Conservation (phyloP, 2,888 invertebrate genomes). For the Bombyx huttoni region DNA sequence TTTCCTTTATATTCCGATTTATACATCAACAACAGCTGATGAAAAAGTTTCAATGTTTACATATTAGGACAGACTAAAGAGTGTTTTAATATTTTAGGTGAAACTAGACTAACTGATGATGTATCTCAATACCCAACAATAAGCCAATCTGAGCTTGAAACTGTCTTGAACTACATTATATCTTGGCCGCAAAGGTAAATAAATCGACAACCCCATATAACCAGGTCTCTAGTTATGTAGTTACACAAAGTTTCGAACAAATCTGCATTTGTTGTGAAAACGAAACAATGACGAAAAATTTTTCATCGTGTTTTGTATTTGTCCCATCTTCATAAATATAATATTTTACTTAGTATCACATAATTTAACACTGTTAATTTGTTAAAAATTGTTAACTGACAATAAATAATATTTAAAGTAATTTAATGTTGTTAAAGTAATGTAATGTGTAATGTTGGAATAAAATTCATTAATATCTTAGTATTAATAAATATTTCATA, state of each 20-base stretch:
- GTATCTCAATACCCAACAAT: conserved; percentile 82
- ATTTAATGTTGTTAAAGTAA: no score
- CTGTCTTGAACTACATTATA: conserved; percentile 86
- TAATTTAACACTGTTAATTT: background rate
- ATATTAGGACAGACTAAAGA: conserved; percentile 6
- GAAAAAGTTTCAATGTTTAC: conserved; percentile 3
- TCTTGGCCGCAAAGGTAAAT: conserved; percentile 90
- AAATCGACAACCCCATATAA: background rate
- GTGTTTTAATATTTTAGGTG: conserved; percentile 75
- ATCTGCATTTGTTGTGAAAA: background rate
- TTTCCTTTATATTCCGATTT: conserved; percentile 13
- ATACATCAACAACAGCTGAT: conserved; percentile 5
- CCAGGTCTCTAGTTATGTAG: background rate
- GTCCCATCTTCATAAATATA: background rate
- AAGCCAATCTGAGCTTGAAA: conserved; percentile 86
- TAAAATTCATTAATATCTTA: no score
- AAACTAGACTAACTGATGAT: conserved; percentile 83
- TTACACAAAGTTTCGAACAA: background rate
- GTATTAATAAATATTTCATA: no score
- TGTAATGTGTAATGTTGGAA: no score
- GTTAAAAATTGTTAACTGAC: background rate
- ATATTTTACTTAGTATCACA: background rate
- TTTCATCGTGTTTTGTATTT: background rate
- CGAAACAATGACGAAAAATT: background rate
- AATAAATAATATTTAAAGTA: no score